Conservation (phyloP, 2,113 vertebrate species). For the Elaphurus davidianus region DNA sequence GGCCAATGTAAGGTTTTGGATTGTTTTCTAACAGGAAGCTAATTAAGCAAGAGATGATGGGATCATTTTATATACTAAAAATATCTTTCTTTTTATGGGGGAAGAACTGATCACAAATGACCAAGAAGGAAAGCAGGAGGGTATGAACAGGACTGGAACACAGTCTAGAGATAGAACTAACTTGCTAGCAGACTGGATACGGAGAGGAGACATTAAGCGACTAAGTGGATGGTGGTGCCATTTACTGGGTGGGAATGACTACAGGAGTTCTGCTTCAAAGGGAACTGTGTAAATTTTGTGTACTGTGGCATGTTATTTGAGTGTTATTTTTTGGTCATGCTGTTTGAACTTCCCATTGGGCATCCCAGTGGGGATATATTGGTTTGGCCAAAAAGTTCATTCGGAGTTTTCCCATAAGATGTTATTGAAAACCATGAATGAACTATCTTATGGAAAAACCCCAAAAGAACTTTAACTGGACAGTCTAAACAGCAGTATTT, state of each 20-base stretch:
- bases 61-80: not conserved
- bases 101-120: not conserved
- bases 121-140: not conserved
- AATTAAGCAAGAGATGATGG: not conserved
- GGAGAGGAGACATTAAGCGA: not conserved
- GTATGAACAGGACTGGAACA: not conserved
- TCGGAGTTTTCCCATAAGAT: not conserved
- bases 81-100: not conserved
- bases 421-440: not conserved
- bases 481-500: not conserved
- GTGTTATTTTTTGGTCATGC: not conserved
- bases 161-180: not conserved
- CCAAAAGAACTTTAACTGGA: not conserved
- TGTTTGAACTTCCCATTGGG: not conserved
- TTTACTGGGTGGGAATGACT: not conserved
- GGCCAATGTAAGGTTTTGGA: not conserved
- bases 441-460: not conserved
- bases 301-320: not conserved
- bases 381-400: not conserved
- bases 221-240: not conserved
- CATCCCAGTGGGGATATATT: not conserved
- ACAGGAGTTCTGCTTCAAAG: not conserved
- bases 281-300: not conserved
- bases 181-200: not conserved
- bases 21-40: not conserved